Percentiles rank a stretch among this genome's conserved stretches.
Conservation (phyloP, 2,888 invertebrate genomes). For the Trisateles emortualis region DNA sequence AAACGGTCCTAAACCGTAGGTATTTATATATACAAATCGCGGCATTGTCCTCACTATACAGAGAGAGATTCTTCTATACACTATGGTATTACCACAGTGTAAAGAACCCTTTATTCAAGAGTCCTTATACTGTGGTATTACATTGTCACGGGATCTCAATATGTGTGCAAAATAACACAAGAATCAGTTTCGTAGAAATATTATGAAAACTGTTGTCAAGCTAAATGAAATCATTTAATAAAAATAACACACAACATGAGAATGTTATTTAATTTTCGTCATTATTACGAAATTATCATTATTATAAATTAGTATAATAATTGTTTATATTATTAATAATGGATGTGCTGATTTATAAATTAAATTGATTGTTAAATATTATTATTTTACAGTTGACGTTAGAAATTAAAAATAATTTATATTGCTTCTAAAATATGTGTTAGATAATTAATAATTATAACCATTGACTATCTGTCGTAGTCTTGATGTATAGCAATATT, state of each 20-base stretch:
- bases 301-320: slow-evolving; percentile 36
- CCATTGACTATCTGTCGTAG: slow-evolving; percentile 63
- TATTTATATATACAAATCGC: no score
- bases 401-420: slow-evolving; percentile 33
- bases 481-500: slow-evolving; percentile 78
- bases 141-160: no score
- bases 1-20: no score
- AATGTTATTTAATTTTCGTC: slow-evolving; percentile 17
- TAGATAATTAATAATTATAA: slow-evolving; percentile 39
- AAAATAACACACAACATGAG: slow-evolving; percentile 8
- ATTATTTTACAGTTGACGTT: slow-evolving; percentile 32
- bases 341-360: slow-evolving; percentile 31
- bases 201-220: no score
- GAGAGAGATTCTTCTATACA: no score
- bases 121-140: no score
- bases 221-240: slow-evolving; percentile 4
- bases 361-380: slow-evolving; percentile 23
- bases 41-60: no score
- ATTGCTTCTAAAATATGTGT: slow-evolving; percentile 61
- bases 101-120: no score
- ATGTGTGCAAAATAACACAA: no score
- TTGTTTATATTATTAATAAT: slow-evolving; percentile 44
- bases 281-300: slow-evolving; percentile 30
- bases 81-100: no score
- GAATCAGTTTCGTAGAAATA: no score